Conservation (phyloP, 2,888 invertebrate genomes). For the Amblyteles armatorius region DNA sequence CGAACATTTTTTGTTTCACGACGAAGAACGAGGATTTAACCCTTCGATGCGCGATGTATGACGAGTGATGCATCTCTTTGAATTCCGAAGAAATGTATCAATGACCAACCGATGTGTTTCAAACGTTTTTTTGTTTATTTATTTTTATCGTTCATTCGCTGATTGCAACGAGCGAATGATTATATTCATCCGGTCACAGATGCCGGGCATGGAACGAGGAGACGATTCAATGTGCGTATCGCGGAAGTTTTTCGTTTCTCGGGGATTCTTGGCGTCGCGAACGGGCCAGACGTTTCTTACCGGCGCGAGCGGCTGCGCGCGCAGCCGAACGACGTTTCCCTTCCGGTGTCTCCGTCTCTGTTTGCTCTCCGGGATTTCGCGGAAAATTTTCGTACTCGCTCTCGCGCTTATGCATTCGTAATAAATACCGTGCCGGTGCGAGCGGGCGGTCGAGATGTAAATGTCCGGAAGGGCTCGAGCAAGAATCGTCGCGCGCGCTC, state of each 20-base stretch:
- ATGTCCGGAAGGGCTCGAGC: constrained; percentile 32
- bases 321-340: background rate
- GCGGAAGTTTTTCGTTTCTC: background rate
- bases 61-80: too few relatives aligned
- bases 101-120: too few relatives aligned
- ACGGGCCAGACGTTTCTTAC: background rate
- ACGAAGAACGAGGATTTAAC: too few relatives aligned
- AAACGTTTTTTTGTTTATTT: too few relatives aligned
- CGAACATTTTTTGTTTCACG: too few relatives aligned
- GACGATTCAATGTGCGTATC: background rate
- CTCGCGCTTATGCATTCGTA: constrained; percentile 12
- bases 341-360: constrained; percentile 41
- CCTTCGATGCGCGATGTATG: too few relatives aligned
- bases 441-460: constrained; percentile 23
- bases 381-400: constrained; percentile 38
- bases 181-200: background rate
- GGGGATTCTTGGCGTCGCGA: background rate
- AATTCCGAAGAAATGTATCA: too few relatives aligned
- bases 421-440: background rate
- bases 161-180: too few relatives aligned
- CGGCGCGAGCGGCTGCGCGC: background rate
- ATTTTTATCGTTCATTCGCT: too few relatives aligned
- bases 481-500: constrained; percentile 27
- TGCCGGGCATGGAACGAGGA: background rate
- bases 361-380: constrained; percentile 38